Base-by-base conservation (phyloP, 2,888 invertebrate genomes). In the Andrena dorsata region DNA sequence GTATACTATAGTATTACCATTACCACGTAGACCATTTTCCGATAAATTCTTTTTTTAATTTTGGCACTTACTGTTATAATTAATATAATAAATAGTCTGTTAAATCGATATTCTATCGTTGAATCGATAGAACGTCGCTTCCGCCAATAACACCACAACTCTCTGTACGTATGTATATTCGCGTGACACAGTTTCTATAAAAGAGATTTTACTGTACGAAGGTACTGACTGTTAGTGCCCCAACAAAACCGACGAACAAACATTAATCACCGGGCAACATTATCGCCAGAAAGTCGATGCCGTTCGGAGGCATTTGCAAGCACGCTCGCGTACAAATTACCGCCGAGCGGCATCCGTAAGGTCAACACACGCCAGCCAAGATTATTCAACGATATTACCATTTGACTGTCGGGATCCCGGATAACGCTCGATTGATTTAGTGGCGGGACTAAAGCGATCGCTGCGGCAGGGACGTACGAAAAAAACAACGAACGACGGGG, bases 401-500 rank as follows among this genome's bases (percentile, higher is more conserved):
- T 87, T 86, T 86, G 81, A 76, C 86, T 76, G 81, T 80, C 73
- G 65, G 56, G 56, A 77, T 79, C 78, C 60, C 69, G 80, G 53
- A 72, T 83, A 83, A 88, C 86, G 85, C 85, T 78, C 88, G 88
- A 88, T 88, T 86, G 88, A 88, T 88, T 86, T 85, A 88, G 82
- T 75, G 85, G 75, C 76, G 81, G 35, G 58, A 71, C 71, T 73
- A 53, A 79, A 70, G 64, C 80, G 74, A 82, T 72, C 61, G 76
- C 30, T 78, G 58, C 10, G 80, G 76, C 70, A 71, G 64, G 82
- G 70, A 41, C 60, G 65, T 26, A 26, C 20, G 32, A 30, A 60
- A 78, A 78, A 78, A 63, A 80, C 32, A 20, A 30, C 41, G 80
- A 63, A 28, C 60, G 53, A n/a, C n/a, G 47, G 32, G 30, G 30